Evolutionary conservation across 2,888 invertebrate genomes (phyloP), one percentile per base, ranked within the genome.

Genomic region (Spodoptera exigua): DNA sequence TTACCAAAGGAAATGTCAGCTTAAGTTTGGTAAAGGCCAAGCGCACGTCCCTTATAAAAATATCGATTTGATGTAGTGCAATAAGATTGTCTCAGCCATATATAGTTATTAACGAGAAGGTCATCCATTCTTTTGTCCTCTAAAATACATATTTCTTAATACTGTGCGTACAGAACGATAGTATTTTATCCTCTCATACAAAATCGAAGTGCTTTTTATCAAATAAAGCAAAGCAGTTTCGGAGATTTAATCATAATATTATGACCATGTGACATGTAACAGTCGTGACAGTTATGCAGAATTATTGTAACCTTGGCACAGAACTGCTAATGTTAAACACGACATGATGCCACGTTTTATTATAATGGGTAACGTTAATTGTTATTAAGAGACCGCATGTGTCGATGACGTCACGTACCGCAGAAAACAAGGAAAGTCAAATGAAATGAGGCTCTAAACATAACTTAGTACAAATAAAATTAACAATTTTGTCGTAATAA

Each of bases 1-100:
- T 75, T 77, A 61, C 58, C 51, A 55, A 71, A 79, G 63, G 70
- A 79, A 77, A 81, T 78, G 80, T 74, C 78, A 78, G 61, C 45
- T 59, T 51, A 55, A 53, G 41, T 17, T 60, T 54, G 56, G 13
- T 43, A 73, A 73, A 75, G 41, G 70, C 40, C 58, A 73, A 60
- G 44, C 43, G 35, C 45, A 13, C 16, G 39, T 58, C 2, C n/a
- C 52, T 47, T 59, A 35, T 39, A 63, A 36, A 60, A 51, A 43
- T 54, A 61, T 39, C 45, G 49, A 34, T 52, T 44, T 49, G 37
- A 53, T 53, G 56, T 16, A 32, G 40, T 39, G 32, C 32, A 45
- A 52, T 59, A 35, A 51, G 40, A 55, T 36, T 55, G 64, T 52
- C 32, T 58, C 40, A 43, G 62, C 53, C 36, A 63, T 55, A 69